Conservation (phyloP, 2,888 invertebrate species). For the Ptychoptera albimana region DNA sequence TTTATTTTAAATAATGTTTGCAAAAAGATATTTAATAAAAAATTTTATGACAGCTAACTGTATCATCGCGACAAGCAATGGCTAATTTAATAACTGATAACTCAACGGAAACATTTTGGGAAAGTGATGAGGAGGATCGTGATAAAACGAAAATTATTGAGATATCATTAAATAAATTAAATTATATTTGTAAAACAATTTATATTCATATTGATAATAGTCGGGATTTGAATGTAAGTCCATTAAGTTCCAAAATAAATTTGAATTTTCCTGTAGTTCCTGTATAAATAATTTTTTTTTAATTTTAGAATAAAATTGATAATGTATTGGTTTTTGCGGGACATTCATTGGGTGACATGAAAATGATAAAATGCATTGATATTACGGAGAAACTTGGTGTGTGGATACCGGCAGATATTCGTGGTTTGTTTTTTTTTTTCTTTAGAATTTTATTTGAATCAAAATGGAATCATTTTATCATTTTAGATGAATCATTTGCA, state of each 20-base stretch:
- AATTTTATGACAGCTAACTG: conserved; percentile 45
- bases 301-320: conserved; percentile 71
- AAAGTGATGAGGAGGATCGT: conserved; percentile 92
- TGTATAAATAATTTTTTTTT: conserved; percentile 4
- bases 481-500: conserved; percentile 34
- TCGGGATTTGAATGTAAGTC: conserved; percentile 66
- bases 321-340: conserved; percentile 75
- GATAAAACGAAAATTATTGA: conserved; percentile 82
- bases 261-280: background rate
- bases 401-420: conserved; percentile 79
- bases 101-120: conserved; percentile 98
- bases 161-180: conserved; percentile 38
- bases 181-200: conserved; percentile 36
- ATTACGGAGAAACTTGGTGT: conserved; percentile 72
- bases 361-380: conserved; percentile 66
- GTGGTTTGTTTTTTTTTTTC: conserved; percentile 33
- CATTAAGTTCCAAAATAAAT: background rate
- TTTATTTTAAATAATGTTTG: conserved; percentile 12
- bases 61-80: conserved; percentile 90
- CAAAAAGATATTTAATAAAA: conserved; percentile 4
- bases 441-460: background rate
- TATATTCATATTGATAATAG: conserved; percentile 91
- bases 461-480: conserved; percentile 5
- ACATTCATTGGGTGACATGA: conserved; percentile 62
- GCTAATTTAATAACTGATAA: conserved; percentile 81